phyloP scores from a whole-genome alignment of 2,888 invertebrate species.

The Pterostichus niger region DNA sequence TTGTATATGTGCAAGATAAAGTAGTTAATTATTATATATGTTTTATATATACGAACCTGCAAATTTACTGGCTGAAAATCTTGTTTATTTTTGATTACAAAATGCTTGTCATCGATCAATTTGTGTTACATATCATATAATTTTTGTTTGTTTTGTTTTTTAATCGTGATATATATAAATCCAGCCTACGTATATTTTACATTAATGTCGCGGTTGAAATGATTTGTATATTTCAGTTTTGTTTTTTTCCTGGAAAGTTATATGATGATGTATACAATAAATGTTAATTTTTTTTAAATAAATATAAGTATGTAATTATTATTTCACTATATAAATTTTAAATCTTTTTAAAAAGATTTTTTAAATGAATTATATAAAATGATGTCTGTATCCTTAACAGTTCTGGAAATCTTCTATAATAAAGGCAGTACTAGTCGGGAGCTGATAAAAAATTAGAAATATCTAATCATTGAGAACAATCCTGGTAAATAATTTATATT shows the following conservation, averaged over 20 bases:
- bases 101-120: neutral
- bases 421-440: conserved; percentile 18
- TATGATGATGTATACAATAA: neutral
- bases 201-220: too few relatives aligned
- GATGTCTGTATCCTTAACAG: neutral
- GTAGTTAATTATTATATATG: neutral
- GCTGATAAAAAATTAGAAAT: conserved; percentile 21
- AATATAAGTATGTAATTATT: neutral
- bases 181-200: too few relatives aligned
- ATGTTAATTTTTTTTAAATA: neutral
- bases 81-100: conserved; percentile 6
- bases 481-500: neutral
- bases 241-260: neutral
- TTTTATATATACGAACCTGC: neutral
- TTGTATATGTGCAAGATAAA: neutral
- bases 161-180: too few relatives aligned
- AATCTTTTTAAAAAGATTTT: neutral
- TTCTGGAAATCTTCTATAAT: too few relatives aligned
- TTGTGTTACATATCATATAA: conserved; percentile 8
- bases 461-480: neutral
- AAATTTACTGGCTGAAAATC: neutral
- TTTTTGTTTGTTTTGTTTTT: neutral
- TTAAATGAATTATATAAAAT: neutral
- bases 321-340: neutral
- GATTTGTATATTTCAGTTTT: neutral